Conservation (phyloP, 2,888 invertebrate genomes). For the Parnassius smintheus region DNA sequence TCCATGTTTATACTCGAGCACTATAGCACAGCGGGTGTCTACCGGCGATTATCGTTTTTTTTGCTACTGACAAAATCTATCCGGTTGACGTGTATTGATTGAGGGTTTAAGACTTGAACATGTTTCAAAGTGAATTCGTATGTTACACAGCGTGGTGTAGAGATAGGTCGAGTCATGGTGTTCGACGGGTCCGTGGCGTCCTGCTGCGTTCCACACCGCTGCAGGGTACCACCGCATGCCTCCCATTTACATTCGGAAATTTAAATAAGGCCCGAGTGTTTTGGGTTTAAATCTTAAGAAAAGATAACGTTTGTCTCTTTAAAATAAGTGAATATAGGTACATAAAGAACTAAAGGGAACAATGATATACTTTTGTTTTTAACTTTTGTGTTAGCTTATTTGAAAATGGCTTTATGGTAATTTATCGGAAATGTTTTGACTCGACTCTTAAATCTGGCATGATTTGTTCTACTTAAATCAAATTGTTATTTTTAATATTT, state of each 20-base stretch:
- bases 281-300: constrained; percentile 37
- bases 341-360: constrained; percentile 46
- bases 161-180: constrained; percentile 64
- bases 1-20: constrained; percentile 34
- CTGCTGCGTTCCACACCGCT: constrained; percentile 56
- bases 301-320: constrained; percentile 53
- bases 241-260: constrained; percentile 67
- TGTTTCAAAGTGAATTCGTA: constrained; percentile 70
- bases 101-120: constrained; percentile 52
- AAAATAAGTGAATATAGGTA: constrained; percentile 56
- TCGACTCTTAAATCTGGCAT: no score
- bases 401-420: no score
- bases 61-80: constrained; percentile 48
- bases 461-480: no score
- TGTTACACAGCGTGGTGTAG: constrained; percentile 75
- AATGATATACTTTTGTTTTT: constrained; percentile 39
- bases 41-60: constrained; percentile 39
- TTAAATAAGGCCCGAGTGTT: constrained; percentile 51
- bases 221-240: constrained; percentile 55
- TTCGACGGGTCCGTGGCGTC: constrained; percentile 50
- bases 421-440: no score
- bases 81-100: constrained; percentile 65
- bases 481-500: no score
- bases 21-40: constrained; percentile 51
- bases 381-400: constrained; percentile 50